Evolutionary conservation across 2,797 vertebrate species (phyloP), one percentile per base, ranked within the genome.

Genomic region (Muscicapa comitata): DNA sequence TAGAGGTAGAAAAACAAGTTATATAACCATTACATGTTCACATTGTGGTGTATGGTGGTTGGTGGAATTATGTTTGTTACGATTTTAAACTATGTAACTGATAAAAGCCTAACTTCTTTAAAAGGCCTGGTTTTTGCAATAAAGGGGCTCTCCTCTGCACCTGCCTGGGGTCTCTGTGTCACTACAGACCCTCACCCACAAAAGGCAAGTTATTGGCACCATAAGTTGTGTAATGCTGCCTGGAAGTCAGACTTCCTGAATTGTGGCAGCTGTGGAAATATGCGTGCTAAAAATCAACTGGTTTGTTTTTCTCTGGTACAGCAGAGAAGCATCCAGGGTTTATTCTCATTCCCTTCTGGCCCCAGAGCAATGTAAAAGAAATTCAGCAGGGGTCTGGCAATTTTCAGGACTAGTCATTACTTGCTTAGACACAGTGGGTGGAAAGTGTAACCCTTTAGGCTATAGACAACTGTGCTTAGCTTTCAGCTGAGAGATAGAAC

Each of bases 311-410:
- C 85, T 83, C 57, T 75, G n/a, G 61, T 92, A 86, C 63, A 67
- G 70, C 86, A 85, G 83, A 67, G 70, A 33, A 37, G 61, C 82
- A 89, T 67, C n/a, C 70, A 93, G 33, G 66, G 54, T 68, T 91
- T 71, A 11, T 85, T 93, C 57, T 72, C 42, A 37, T 77, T 83
- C 58, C 13, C 17, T 88, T 20, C 57, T 86, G 57, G 78, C 65
- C 89, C 6, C 0, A 80, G 72, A 95, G 85, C 85, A 61, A 80
- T 88, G 93, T 96, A 86, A 95, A 82, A 57, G 91, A 94, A 93
- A 74, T 91, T 61, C 93, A 88, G 78, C 78, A 71, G 80, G 86
- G 68, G 66, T 67, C n/a, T n/a, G 65, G 51, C 85, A 77, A 48
- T 65, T 88, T 90, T 94, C 73, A 68, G 50, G 66, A 37, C 65